phyloP scores from a whole-genome alignment of 1,140 invertebrate genomes.

The Manduca sexta region DNA sequence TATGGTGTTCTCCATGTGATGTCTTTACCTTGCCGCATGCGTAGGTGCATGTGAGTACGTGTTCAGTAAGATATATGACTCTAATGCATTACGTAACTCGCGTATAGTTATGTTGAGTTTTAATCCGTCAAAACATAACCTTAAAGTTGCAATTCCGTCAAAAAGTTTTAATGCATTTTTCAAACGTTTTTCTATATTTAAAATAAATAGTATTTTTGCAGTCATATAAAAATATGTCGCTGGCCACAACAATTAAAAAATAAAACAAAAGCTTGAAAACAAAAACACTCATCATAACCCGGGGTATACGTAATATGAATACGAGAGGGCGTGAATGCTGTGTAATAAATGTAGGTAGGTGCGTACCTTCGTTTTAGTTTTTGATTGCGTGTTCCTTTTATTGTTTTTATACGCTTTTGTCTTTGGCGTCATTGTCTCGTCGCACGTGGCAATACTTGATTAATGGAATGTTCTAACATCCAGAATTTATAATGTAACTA shows the following conservation, averaged over 20 bases:
- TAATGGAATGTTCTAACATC: no score
- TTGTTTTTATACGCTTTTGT: slow-evolving; percentile 42
- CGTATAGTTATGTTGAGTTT: no score
- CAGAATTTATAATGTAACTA: no score
- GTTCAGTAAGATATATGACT: not conserved
- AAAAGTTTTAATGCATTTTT: no score
- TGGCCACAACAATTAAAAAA: slow-evolving; percentile 23
- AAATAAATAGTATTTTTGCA: not conserved
- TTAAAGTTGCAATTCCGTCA: no score
- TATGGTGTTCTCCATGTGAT: slow-evolving; percentile 1
- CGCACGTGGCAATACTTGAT: no score
- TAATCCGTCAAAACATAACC: no score
- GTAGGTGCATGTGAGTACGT: slow-evolving; percentile 5
- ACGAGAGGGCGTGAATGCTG: slow-evolving; percentile 56
- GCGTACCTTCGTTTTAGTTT: slow-evolving; percentile 48
- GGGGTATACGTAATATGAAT: slow-evolving; percentile 35
- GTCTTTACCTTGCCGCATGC: slow-evolving; percentile 2
- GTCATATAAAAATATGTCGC: not conserved
- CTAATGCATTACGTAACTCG: not conserved
- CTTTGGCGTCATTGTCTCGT: slow-evolving; percentile 5
- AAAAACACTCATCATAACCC: slow-evolving; percentile 27
- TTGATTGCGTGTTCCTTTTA: slow-evolving; percentile 37
- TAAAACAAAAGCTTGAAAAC: slow-evolving; percentile 32
- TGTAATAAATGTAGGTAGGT: slow-evolving; percentile 49
- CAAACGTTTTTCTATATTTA: no score